Evolutionary conservation across 92 coral and sea anemone species (phyloP), one percentile per base, ranked within the genome.

Genomic region (Pocillopora grandis): DNA sequence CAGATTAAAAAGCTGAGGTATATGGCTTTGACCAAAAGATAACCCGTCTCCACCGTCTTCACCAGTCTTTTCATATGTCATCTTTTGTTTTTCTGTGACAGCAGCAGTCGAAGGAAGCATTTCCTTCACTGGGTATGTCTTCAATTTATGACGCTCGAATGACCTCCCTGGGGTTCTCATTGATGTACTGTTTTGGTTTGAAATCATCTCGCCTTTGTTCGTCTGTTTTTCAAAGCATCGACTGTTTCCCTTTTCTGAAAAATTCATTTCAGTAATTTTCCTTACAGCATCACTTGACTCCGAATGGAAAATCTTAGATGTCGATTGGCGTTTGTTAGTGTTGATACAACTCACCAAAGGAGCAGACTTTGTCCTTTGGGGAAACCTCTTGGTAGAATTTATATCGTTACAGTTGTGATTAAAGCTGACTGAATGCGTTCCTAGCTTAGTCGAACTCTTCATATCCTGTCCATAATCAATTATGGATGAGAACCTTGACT

Each of bases 1-100:
- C 65, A 83, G 52, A 17, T 72, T 15, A 37, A 82, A 73, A 13
- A 82, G 62, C 52, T 72, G 66, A 11, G 79, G 86, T 15, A 82
- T 56, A 59, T 82, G 79, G 31, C 55, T 82, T 23, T 42, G 80
- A 83, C 72, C 75, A 2, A 12, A 62, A 49, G 58, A 21, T 16
- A 52, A 12, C 27, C 10, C 23, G 57, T 27, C 21, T 18, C 17
- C 35, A 6, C 12, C 49, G 31, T 19, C 21, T 27, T 12, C 48
- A 83, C 9, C 0, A 60, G 55, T 2, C 9, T 2, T 72, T 35
- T 62, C 20, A 8, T 11, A 17, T 31, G 60, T 2, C 76, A 33
- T 81, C 42, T 35, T 42, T 18, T 80, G 75, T 27, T 79, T 62
- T 9, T 52, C 10, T 67, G 52, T 16, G 17, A 18, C 78, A 20